Evolutionary conservation across 1,140 invertebrate species (phyloP).

Genomic region (Heterodera schachtii): DNA sequence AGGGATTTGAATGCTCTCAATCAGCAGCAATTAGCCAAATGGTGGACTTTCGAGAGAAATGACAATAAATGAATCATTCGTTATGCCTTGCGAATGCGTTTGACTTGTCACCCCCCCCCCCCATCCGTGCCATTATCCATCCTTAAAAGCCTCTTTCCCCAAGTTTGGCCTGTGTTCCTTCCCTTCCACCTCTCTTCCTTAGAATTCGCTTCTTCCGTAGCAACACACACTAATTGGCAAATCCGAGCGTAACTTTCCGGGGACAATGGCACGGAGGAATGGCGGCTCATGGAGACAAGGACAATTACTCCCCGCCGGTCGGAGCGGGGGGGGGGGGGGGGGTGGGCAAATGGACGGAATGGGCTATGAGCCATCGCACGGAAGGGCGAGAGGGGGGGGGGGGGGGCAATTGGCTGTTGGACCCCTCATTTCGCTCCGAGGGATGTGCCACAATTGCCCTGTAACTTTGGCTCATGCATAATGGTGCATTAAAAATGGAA

Average conservation of each 20-base stretch:
- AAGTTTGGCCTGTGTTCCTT: too few species aligned
- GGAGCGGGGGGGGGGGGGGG: neutral
- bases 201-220: neutral
- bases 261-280: neutral
- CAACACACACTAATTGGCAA: slow-evolving; percentile 23
- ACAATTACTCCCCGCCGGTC: neutral
- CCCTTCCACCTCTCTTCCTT: neutral
- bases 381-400: neutral
- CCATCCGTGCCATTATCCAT: too few species aligned
- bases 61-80: too few species aligned
- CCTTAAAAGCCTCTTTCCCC: too few species aligned
- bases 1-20: too few species aligned
- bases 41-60: too few species aligned
- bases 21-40: too few species aligned
- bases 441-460: neutral
- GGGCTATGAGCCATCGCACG: neutral
- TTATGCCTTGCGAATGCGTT: too few species aligned
- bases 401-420: neutral
- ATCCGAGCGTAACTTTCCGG: slow-evolving; percentile 10
- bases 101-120: too few species aligned
- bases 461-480: neutral
- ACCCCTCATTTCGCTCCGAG: too few species aligned
- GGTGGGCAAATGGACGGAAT: neutral
- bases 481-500: slow-evolving; percentile 1
- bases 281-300: neutral